phyloP scores from a whole-genome alignment of 1,140 invertebrate genomes.

The Dendrolimus punctatus region DNA sequence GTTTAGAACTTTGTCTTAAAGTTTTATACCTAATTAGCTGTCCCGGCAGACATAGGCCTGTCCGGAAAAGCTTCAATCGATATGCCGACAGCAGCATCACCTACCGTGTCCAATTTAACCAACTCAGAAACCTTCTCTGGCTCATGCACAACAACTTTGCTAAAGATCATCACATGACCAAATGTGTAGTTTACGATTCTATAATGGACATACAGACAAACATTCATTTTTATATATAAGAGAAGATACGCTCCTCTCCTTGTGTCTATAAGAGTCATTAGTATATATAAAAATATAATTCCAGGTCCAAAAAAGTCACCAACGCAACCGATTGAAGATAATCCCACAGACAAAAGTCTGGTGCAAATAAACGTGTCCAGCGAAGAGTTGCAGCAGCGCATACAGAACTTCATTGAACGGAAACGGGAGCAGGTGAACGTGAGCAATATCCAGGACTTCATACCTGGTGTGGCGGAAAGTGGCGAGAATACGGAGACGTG shows the following conservation, averaged over 20 bases:
- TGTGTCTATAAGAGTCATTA: background rate
- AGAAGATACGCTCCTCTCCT: background rate
- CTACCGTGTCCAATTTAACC: too few species aligned
- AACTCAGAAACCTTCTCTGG: too few species aligned
- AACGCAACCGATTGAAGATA: slow-evolving; percentile 5
- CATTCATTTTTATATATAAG: background rate
- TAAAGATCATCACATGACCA: too few species aligned
- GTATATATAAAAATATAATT: slow-evolving; percentile 5
- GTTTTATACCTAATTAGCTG: too few species aligned
- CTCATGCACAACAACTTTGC: too few species aligned
- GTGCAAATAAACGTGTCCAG: slow-evolving; percentile 75
- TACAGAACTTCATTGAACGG: slow-evolving; percentile 76
- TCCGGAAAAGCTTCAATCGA: too few species aligned
- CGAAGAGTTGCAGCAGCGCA: slow-evolving; percentile 74
- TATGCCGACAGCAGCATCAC: too few species aligned
- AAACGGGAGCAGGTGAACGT: slow-evolving; percentile 79
- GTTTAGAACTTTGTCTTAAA: too few species aligned
- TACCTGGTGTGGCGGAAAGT: slow-evolving; percentile 28
- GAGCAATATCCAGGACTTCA: slow-evolving; percentile 76
- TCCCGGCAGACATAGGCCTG: too few species aligned
- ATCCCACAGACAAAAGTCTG: slow-evolving; percentile 50
- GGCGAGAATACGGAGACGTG: slow-evolving; percentile 71
- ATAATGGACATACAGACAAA: too few species aligned
- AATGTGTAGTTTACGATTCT: too few species aligned
- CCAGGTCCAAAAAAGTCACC: slow-evolving; percentile 12